A percentile compares a stretch with the other conserved stretches of the same genome.
These are phyloP conservation scores for Venturia canescens DNA, from an alignment of 1,140 invertebrate species.

Conservation along the genomic window DNA sequence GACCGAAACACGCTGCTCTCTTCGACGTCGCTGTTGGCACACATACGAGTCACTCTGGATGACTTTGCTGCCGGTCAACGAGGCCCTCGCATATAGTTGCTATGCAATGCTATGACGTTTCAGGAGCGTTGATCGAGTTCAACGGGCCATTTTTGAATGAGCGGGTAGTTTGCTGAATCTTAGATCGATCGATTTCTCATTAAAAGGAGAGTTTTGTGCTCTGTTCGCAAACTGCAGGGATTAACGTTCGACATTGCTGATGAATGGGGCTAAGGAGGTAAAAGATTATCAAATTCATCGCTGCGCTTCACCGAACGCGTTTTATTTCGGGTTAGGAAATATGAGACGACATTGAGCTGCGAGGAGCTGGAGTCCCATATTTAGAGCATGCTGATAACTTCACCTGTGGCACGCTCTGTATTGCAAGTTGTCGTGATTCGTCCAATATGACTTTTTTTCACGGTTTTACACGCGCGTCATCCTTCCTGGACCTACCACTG, in stretches of 20 bases:
- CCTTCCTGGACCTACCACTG: constrained; percentile 8
- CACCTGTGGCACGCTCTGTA: not conserved
- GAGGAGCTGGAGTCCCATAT: constrained; percentile 22
- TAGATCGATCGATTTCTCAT: not conserved
- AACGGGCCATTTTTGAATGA: constrained; percentile 26
- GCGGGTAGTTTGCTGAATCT: not conserved
- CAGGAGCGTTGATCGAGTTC: constrained; percentile 20
- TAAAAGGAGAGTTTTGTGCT: not conserved
- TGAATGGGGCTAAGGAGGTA: too few relatives aligned
- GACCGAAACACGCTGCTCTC: constrained; percentile 4
- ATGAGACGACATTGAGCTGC: constrained; percentile 13
- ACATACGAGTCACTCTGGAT: constrained; percentile 46
- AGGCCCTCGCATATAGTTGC: constrained; percentile 28
- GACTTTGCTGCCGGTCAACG: constrained; percentile 42
- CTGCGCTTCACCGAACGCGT: too few relatives aligned
- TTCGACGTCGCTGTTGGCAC: constrained; percentile 19
- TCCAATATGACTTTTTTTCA: constrained; percentile 30
- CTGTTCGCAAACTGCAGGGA: too few relatives aligned
- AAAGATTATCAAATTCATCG: too few relatives aligned
- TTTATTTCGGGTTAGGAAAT: not conserved
- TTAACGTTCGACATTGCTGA: not conserved
- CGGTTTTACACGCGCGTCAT: constrained; percentile 23
- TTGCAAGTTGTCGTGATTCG: constrained; percentile 50
- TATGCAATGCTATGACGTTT: constrained; percentile 46
- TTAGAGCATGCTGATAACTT: not conserved